These are phyloP conservation scores for Eristalis pertinax DNA, from an alignment of 2,888 invertebrate genomes.

Conservation along the genomic window DNA sequence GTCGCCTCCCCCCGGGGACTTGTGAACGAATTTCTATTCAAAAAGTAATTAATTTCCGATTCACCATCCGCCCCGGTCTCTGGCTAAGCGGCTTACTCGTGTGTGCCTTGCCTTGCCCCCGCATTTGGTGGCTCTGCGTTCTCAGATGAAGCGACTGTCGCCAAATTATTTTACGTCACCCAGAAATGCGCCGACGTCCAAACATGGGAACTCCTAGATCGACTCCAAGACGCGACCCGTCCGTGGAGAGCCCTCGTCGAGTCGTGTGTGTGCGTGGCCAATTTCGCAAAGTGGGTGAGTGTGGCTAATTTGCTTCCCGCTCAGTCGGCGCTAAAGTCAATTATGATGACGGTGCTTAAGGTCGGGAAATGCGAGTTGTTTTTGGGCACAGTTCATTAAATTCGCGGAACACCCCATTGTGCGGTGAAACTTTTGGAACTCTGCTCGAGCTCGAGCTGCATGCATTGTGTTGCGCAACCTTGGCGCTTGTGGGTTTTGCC, in stretches of 20 bases:
- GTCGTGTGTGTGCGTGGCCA: background rate
- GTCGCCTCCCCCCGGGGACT: constrained; percentile 30
- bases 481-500: background rate
- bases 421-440: background rate
- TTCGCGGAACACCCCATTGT: constrained; percentile 6
- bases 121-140: background rate
- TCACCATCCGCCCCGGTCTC: too few relatives aligned
- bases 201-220: background rate
- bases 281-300: background rate
- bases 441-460: background rate
- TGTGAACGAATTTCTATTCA: constrained; percentile 31
- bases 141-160: background rate
- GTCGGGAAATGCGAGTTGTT: background rate
- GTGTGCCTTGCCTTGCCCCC: background rate
- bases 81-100: too few relatives aligned
- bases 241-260: background rate
- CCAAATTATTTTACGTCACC: background rate
- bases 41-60: constrained; percentile 21
- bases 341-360: background rate
- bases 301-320: background rate
- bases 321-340: background rate
- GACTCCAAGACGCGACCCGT: background rate
- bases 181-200: too few relatives aligned
- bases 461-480: background rate
- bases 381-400: constrained; percentile 10